Conservation (phyloP, 2,888 invertebrate species). For the Ectropis crepuscularia region DNA sequence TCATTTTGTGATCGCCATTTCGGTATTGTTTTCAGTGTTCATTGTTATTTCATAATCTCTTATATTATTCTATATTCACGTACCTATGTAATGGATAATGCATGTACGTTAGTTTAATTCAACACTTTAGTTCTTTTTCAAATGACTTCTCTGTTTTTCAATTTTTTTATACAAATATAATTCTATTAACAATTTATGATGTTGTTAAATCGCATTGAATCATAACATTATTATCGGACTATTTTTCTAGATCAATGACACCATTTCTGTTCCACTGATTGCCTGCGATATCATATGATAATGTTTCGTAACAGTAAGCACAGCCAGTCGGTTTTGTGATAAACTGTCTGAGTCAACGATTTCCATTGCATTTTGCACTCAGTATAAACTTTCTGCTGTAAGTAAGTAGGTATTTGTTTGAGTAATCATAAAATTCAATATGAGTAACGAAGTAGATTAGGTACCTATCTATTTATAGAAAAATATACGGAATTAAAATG, state of each 20-base stretch:
- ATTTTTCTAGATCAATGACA: slow-evolving; percentile 33
- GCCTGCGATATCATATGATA: slow-evolving; percentile 33
- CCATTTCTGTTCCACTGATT: slow-evolving; percentile 33
- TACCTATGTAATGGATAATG: slow-evolving; percentile 31
- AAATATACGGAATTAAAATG: too few relatives aligned
- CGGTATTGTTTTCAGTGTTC: slow-evolving; percentile 47
- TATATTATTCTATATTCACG: slow-evolving; percentile 48
- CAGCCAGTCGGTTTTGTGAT: slow-evolving; percentile 31
- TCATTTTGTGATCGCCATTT: slow-evolving; percentile 67
- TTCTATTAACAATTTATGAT: background rate
- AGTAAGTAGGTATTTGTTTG: background rate
- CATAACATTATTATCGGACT: background rate
- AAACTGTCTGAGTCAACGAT: slow-evolving; percentile 28
- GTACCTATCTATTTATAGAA: too few relatives aligned
- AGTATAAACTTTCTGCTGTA: background rate
- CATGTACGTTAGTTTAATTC: background rate
- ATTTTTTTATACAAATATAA: background rate
- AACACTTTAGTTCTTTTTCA: too few relatives aligned
- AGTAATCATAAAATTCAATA: too few relatives aligned
- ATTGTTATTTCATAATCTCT: slow-evolving; percentile 57
- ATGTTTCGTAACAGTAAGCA: slow-evolving; percentile 33
- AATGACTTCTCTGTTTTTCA: too few relatives aligned
- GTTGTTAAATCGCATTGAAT: slow-evolving; percentile 5
- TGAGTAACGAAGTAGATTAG: too few relatives aligned
- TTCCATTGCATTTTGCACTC: slow-evolving; percentile 38